Base-by-base conservation (phyloP, 2,113 vertebrate genomes). In the Meles meles region DNA sequence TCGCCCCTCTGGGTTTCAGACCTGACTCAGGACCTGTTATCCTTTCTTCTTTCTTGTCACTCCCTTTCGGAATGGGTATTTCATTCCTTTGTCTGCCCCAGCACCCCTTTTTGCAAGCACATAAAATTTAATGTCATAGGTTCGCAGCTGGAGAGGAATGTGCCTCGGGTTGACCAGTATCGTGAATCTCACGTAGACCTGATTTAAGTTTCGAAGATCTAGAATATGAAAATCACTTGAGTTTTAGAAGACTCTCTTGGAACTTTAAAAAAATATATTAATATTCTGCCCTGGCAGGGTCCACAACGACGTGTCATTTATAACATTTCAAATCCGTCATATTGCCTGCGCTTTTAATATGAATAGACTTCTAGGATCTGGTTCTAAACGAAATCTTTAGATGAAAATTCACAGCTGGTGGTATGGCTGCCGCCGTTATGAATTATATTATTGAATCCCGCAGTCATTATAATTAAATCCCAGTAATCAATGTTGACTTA, bases 81-180 rank as follows among this genome's bases (percentile, higher is more conserved):
- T 14, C 18, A 23, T 1, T 23, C 82, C 6, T 47, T 34, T 1
- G 6, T 65, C 29, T n/a, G 27, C 42, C 29, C 29, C 18, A 34
- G 18, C 11, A 34, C 29, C 2, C 42, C 7, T 12, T 65, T 34
- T 8, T 85, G 42, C 42, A 47, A 65, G 10, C 82, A 17, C 59
- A 4, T 23, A 65, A 10, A 18, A 20, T 44, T 29, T 34, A 6
- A 8, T 65, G 31, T 34, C 59, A 34, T 18, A 47, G 39, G 6
- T 65, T 85, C 11, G 14, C 39, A 85, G 18, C 29, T 34, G 29
- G 29, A 12, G 29, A 85, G 3, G 18, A 63, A n/a, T 2, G 12
- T 1, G 18, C 39, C 13, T 47, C 6, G 0, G 59, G 59, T 34
- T 34, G 39, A 34, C 34, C 1, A 1, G 31, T 34, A 21, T 17